Base-by-base conservation (phyloP, 2,797 vertebrate species). In the Cetoscarus ocellatus region DNA sequence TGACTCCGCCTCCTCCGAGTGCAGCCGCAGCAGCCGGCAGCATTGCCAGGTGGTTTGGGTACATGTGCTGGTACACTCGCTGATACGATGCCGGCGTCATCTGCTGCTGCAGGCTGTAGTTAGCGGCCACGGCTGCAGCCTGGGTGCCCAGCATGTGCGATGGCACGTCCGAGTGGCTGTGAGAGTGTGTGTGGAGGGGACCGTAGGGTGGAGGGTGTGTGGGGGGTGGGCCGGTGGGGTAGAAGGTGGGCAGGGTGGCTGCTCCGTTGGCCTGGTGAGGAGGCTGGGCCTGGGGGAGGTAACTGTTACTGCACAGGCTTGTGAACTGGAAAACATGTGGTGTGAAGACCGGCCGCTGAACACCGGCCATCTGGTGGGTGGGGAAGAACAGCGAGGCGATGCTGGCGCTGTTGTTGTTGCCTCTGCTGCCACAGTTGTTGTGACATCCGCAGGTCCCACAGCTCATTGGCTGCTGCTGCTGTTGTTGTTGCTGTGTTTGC, bases 71-170 rank as follows among this genome's bases (percentile, higher is more conserved):
- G 89, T 92, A 94, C 86, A 96, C 91, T 38, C 96, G 94, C 65
- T 91, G 92, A 82, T 96, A 97, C 6, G 95, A 93, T 10, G 95
- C 93, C 62, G 96, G 96, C 0, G 95, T 92, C 95, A 98, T 95
- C 87, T 96, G 97, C 84, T 97, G 96, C 83, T 97, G 96, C 85
- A 97, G 92, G 88, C 92, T 94, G 85, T 97, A 98, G 93, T 79
- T 96, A 83, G 93, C 91, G 75, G 93, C 86, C 0, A 73, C 89
- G 10, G 57, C 86, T 0, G 71, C 84, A 0, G 95, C 95, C 87
- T 97, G 96, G 73, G 89, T 95, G 73, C 95, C 93, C 86, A 97
- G 92, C 84, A 97, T 94, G n/a, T 96, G 96, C 0, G 90, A 86
- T 0, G 83, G 68, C 15, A 87, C 71, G 66, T 97, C 97, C 15